phyloP scores from a whole-genome alignment of 2,888 invertebrate genomes.

The Teleiodes luculella region DNA sequence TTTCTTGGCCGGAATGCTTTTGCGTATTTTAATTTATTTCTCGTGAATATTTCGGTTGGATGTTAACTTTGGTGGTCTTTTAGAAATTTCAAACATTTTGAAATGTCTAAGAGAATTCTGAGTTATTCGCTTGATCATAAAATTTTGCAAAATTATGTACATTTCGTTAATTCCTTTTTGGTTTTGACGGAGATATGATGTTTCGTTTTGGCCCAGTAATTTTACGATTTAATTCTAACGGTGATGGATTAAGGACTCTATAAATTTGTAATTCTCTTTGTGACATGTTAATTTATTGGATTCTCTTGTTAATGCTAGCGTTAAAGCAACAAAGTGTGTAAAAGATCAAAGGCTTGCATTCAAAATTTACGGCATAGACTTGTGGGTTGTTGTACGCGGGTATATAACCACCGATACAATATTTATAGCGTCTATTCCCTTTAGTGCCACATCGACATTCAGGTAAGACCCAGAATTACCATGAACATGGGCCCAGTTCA shows the following conservation, averaged over 20 bases:
- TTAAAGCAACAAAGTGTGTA: background rate
- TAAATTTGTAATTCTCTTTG: conserved; percentile 1
- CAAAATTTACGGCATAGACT: conserved; percentile 17
- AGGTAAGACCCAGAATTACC: conserved; percentile 65
- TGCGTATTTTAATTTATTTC: conserved; percentile 32
- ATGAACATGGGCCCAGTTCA: conserved; percentile 63
- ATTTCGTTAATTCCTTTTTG: background rate
- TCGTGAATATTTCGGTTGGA: conserved; percentile 25
- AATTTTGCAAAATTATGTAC: background rate
- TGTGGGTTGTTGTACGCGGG: conserved; percentile 23
- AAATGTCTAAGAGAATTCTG: background rate
- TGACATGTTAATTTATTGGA: conserved; percentile 5
- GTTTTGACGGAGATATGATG: too few species aligned
- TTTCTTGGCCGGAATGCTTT: conserved; percentile 29
- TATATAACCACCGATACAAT: conserved; percentile 41
- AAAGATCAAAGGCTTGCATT: background rate
- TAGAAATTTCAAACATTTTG: conserved; percentile 1
- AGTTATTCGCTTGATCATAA: background rate
- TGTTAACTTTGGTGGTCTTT: conserved; percentile 13
- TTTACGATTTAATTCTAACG: background rate
- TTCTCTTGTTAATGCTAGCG: background rate
- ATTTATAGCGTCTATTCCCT: conserved; percentile 51
- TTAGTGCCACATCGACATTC: conserved; percentile 55
- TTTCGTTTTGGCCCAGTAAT: background rate
- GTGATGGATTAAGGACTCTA: background rate